These are phyloP conservation scores for Himalopsyche anomala DNA, from an alignment of 2,888 invertebrate species.

Conservation along the genomic window DNA sequence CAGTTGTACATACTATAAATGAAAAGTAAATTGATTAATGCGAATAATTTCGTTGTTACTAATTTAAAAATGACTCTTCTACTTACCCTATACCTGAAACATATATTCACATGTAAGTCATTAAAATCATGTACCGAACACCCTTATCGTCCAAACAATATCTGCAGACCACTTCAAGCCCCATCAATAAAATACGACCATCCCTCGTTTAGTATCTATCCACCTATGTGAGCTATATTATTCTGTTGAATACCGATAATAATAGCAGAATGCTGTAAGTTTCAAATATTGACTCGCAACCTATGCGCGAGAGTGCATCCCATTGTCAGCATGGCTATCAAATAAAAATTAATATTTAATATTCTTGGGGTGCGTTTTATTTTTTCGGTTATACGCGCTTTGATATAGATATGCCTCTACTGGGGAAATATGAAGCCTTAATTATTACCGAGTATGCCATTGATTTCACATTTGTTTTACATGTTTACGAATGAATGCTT, in stretches of 20 bases:
- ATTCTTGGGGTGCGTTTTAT: conserved; percentile 6
- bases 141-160: neutral
- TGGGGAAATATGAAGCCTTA: neutral
- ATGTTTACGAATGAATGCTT: too few relatives aligned
- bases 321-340: conserved; percentile 27
- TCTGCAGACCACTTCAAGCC: conserved; percentile 42
- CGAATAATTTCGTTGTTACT: too few relatives aligned
- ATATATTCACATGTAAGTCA: too few relatives aligned
- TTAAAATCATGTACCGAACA: too few relatives aligned
- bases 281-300: conserved; percentile 35
- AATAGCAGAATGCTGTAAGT: conserved; percentile 24
- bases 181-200: conserved; percentile 36
- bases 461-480: too few relatives aligned
- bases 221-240: conserved; percentile 29
- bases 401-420: neutral
- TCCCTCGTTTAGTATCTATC: conserved; percentile 29
- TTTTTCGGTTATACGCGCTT: neutral
- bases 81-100: too few relatives aligned
- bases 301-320: conserved; percentile 36
- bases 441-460: neutral
- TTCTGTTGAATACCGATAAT: neutral
- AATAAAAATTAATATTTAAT: conserved; percentile 39
- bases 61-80: too few relatives aligned
- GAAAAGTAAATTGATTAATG: too few relatives aligned
- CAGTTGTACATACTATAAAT: too few relatives aligned